These are phyloP conservation scores for Ashinkailepas kermadecensis DNA, from an alignment of 2,888 invertebrate genomes.

Conservation along the genomic window DNA sequence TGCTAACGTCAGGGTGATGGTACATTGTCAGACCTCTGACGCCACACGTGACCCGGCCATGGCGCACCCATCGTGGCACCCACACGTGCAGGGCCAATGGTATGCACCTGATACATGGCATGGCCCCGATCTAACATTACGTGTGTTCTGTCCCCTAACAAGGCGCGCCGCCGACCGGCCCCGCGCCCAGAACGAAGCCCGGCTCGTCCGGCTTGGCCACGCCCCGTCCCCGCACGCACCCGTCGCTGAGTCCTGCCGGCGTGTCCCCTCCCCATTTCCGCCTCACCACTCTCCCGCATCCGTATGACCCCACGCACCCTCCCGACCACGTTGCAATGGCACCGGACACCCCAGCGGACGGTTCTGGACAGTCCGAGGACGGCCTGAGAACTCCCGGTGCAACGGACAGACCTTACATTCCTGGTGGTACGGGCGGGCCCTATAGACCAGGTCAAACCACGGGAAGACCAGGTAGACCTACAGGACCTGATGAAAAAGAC, in stretches of 20 bases:
- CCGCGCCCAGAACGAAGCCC: too few species aligned
- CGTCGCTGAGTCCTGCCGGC: background rate
- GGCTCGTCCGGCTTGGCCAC: background rate
- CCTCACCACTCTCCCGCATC: background rate
- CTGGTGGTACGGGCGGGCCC: background rate
- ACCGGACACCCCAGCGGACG: too few species aligned
- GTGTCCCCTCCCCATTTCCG: background rate
- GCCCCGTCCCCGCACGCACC: background rate
- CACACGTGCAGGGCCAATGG: background rate
- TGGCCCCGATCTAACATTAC: background rate
- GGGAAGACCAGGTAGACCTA: background rate
- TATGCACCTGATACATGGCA: background rate
- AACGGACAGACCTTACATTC: too few species aligned
- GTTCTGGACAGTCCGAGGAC: too few species aligned
- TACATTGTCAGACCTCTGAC: background rate
- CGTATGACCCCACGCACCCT: too few species aligned
- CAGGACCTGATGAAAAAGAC: background rate
- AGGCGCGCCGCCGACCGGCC: background rate
- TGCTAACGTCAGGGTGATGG: background rate
- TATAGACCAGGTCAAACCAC: background rate
- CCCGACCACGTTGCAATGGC: too few species aligned
- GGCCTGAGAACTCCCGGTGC: too few species aligned
- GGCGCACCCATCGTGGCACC: background rate
- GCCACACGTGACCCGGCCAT: background rate
- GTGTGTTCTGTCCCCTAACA: background rate